These are phyloP conservation scores for Canis aureus DNA, from an alignment of 2,113 vertebrate genomes.

Conservation along the genomic window DNA sequence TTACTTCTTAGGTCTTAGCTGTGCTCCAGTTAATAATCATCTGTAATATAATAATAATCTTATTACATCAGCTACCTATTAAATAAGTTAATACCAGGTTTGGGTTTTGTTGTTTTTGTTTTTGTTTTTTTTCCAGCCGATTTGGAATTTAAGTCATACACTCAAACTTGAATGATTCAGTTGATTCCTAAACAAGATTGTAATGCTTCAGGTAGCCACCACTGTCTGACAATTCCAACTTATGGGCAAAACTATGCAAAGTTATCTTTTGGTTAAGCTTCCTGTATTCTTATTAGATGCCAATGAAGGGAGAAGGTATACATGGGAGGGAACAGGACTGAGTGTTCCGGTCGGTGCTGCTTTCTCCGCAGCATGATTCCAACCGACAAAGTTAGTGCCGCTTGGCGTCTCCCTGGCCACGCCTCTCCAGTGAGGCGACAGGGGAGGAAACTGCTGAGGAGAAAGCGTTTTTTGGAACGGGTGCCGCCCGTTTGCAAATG, in stretches of 20 bases:
- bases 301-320: background rate
- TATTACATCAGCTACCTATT: background rate
- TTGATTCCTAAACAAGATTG: slow-evolving; percentile 6
- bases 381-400: background rate
- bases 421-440: background rate
- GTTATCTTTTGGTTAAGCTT: background rate
- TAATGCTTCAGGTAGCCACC: background rate
- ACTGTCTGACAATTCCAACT: background rate
- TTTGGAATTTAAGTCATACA: background rate
- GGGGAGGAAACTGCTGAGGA: background rate
- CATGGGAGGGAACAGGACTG: background rate
- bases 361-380: background rate
- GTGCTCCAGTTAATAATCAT: background rate
- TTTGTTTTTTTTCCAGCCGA: background rate
- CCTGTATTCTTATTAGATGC: background rate
- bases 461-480: background rate
- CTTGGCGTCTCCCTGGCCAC: background rate
- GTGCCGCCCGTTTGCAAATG: background rate
- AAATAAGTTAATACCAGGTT: background rate
- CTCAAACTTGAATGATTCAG: slow-evolving; percentile 19
- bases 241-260: background rate
- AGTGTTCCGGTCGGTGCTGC: background rate
- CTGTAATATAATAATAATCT: background rate
- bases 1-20: background rate
- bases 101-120: too few relatives aligned